Evolutionary conservation across 2,113 vertebrate genomes (phyloP).

Genomic region (Bubo scandiacus): DNA sequence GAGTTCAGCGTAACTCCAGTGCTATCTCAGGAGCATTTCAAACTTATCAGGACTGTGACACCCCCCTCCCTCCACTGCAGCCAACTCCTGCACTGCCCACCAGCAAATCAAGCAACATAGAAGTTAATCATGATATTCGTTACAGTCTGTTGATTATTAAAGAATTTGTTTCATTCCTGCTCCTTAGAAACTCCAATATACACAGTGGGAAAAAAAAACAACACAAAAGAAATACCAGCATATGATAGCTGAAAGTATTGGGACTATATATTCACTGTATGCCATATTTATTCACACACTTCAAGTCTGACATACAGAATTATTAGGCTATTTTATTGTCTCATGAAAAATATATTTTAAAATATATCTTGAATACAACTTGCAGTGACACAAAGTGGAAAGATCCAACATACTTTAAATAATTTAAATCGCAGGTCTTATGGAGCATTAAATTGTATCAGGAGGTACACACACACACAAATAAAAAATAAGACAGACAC

Average conservation of each 20-base stretch:
- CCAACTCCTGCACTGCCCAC: background rate
- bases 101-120: background rate
- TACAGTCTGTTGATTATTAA: background rate
- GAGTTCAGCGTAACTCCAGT: background rate
- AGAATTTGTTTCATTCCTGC: background rate
- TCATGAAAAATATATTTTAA: background rate
- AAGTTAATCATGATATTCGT: background rate
- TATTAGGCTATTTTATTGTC: background rate
- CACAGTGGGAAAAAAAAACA: too few relatives aligned
- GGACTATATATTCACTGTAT: background rate
- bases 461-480: background rate
- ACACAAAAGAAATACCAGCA: background rate
- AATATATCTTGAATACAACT: background rate
- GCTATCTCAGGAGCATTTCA: background rate
- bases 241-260: background rate
- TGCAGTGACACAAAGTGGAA: background rate
- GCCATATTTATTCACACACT: background rate
- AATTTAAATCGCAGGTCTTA: background rate
- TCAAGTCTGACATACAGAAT: background rate
- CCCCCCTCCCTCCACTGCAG: background rate
- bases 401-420: background rate
- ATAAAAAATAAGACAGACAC: background rate
- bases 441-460: background rate
- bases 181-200: background rate
- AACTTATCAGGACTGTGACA: background rate